These are phyloP conservation scores for Lydus trimaculatus DNA, from an alignment of 2,888 invertebrate species.

Conservation along the genomic window DNA sequence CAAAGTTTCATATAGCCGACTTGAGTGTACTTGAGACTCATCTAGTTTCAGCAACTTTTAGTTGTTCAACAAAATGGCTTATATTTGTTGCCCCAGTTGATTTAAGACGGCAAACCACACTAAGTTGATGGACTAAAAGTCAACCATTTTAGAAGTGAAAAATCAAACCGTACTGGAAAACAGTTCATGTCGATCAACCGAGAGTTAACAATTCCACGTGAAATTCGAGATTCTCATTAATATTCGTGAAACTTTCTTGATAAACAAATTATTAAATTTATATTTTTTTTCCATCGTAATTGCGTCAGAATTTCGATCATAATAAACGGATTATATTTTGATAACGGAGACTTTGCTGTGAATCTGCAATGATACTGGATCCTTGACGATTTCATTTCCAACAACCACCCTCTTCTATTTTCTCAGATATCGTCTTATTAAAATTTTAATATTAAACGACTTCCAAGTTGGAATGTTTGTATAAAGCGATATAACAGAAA, in stretches of 20 bases:
- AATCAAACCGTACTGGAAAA: too few relatives aligned
- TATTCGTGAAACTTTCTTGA: background rate
- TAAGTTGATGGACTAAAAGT: too few relatives aligned
- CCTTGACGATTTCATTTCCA: background rate
- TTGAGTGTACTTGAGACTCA: background rate
- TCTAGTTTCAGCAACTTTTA: background rate
- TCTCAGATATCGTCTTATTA: background rate
- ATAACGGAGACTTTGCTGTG: background rate
- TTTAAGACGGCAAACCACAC: background rate
- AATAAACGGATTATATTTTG: background rate
- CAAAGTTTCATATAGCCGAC: background rate
- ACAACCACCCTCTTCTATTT: background rate
- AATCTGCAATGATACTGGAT: background rate
- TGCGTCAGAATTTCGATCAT: background rate
- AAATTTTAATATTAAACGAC: conserved; percentile 6
- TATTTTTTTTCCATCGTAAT: background rate
- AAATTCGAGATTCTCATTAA: too few relatives aligned
- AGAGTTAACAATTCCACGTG: too few relatives aligned
- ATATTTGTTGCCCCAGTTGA: background rate
- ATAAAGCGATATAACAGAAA: background rate
- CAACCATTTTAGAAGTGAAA: too few relatives aligned
- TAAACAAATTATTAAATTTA: background rate
- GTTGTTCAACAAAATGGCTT: background rate
- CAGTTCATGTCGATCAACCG: too few relatives aligned
- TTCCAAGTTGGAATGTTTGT: background rate